These are phyloP conservation scores for Carterocephalus palaemon DNA, from an alignment of 2,888 invertebrate genomes.

Conservation along the genomic window DNA sequence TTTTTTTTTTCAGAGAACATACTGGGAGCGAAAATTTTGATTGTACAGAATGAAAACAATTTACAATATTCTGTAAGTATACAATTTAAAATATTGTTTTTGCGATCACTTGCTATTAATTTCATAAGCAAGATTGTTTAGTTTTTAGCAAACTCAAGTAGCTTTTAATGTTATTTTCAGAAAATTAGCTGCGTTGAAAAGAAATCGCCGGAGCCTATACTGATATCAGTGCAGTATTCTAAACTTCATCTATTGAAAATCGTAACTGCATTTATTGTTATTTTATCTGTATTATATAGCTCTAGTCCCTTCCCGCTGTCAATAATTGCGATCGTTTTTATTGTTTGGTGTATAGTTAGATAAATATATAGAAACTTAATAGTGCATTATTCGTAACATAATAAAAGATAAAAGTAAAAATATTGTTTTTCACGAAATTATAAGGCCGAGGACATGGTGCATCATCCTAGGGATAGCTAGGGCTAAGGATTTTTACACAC, in stretches of 20 bases:
- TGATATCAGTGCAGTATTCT: slow-evolving; percentile 38
- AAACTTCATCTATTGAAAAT: slow-evolving; percentile 41
- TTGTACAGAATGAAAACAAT: slow-evolving; percentile 52
- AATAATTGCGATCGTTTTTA: slow-evolving; percentile 8
- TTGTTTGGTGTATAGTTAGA: slow-evolving; percentile 13
- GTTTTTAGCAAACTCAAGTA: too few relatives aligned
- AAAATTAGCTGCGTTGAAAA: slow-evolving; percentile 49
- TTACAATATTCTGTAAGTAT: slow-evolving; percentile 58
- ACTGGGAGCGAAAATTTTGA: slow-evolving; percentile 61
- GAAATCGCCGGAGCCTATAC: slow-evolving; percentile 43
- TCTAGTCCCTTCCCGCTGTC: slow-evolving; percentile 39
- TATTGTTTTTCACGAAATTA: too few relatives aligned
- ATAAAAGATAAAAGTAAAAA: too few relatives aligned
- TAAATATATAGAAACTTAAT: not conserved
- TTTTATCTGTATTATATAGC: slow-evolving; percentile 45
- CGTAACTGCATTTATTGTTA: slow-evolving; percentile 43
- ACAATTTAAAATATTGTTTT: too few relatives aligned
- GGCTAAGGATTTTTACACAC: too few relatives aligned
- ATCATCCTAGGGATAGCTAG: too few relatives aligned
- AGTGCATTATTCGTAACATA: too few relatives aligned
- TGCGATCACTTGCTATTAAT: too few relatives aligned
- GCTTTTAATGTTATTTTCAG: slow-evolving; percentile 43
- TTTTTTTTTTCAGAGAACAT: slow-evolving; percentile 49
- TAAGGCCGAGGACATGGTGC: too few relatives aligned
- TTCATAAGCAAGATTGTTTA: too few relatives aligned